Conservation (phyloP, 2,113 vertebrate species). For the Alosa alosa region DNA sequence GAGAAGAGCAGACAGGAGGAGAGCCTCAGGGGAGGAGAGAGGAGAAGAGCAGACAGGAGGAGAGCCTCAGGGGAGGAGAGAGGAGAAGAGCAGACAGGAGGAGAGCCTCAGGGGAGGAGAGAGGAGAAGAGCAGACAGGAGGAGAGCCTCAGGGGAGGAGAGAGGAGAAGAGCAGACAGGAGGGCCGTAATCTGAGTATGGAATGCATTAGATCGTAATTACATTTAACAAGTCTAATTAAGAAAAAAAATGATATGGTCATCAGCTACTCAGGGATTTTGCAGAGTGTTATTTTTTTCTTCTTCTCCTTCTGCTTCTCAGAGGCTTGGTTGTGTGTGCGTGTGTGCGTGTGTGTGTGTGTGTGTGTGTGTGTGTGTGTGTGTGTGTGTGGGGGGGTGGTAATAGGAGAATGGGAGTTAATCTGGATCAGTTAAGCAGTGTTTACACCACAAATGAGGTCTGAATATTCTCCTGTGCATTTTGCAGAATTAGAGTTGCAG, state of each 20-base stretch:
- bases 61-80: not conserved
- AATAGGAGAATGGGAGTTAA: conserved; percentile 70
- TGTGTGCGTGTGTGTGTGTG: not conserved
- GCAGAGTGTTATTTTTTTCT: conserved; percentile 34
- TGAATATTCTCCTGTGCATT: conserved; percentile 71
- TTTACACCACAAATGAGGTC: conserved; percentile 76
- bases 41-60: not conserved
- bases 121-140: not conserved
- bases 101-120: conserved; percentile 35
- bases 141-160: not conserved
- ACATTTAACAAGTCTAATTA: conserved; percentile 73
- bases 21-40: conserved; percentile 29
- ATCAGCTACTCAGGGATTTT: conserved; percentile 55
- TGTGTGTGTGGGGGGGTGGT: conserved; percentile 55
- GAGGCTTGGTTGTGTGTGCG: not conserved
- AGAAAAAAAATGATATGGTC: conserved; percentile 66
- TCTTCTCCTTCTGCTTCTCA: not conserved
- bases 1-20: conserved; percentile 28
- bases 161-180: not conserved
- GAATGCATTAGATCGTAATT: conserved; percentile 66
- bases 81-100: not conserved
- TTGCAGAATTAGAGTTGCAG: conserved; percentile 64
- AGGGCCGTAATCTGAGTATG: conserved; percentile 61
- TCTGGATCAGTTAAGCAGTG: conserved; percentile 75
- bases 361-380: not conserved